These are phyloP conservation scores for Colletes gigas DNA, from an alignment of 1,140 invertebrate genomes.

Conservation along the genomic window DNA sequence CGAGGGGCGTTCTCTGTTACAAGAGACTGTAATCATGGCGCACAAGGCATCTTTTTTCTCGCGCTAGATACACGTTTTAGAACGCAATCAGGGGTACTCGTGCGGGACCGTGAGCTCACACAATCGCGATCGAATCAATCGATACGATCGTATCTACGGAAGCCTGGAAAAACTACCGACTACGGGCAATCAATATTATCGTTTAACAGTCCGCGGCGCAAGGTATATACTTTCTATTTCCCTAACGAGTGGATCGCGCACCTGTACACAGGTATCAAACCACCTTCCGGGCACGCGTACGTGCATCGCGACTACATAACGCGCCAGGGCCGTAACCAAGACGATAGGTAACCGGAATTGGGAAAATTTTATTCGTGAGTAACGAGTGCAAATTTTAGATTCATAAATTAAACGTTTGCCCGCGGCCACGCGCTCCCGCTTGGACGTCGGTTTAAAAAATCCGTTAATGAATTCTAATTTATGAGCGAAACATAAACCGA, in stretches of 20 bases:
- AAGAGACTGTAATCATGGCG: slow-evolving; percentile 55
- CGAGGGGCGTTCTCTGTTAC: slow-evolving; percentile 55
- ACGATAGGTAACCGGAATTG: neutral
- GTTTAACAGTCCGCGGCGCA: slow-evolving; percentile 53
- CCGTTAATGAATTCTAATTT: too few species aligned
- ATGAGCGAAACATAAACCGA: too few species aligned
- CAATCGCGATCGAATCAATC: slow-evolving; percentile 65
- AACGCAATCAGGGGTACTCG: slow-evolving; percentile 66
- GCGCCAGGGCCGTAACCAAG: slow-evolving; percentile 15
- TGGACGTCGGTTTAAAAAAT: too few species aligned
- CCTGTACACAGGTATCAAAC: slow-evolving; percentile 35
- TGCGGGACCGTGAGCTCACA: slow-evolving; percentile 58
- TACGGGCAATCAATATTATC: slow-evolving; percentile 54
- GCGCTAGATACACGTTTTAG: slow-evolving; percentile 61
- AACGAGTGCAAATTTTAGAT: too few species aligned
- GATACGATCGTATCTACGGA: slow-evolving; percentile 56
- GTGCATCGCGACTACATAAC: neutral
- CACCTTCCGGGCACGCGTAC: slow-evolving; percentile 38
- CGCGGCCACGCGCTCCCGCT: too few species aligned
- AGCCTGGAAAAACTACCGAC: slow-evolving; percentile 52
- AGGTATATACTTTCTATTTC: slow-evolving; percentile 57
- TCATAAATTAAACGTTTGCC: too few species aligned
- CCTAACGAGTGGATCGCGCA: slow-evolving; percentile 50
- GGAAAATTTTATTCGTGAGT: too few species aligned
- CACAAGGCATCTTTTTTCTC: slow-evolving; percentile 60